Conservation (phyloP, 2,113 vertebrate genomes). For the Myotis yumanensis region DNA sequence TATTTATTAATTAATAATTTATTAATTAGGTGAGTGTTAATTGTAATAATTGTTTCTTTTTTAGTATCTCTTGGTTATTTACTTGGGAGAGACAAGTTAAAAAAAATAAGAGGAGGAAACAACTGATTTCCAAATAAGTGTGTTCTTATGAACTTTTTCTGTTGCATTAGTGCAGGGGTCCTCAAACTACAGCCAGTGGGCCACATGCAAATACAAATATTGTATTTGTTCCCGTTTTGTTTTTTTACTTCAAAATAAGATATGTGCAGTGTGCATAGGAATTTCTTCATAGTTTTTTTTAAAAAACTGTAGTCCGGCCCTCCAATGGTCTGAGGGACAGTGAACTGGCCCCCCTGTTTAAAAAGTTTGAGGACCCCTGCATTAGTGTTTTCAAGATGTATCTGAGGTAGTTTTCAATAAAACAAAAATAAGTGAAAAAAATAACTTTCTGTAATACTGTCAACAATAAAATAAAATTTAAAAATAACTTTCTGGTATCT, state of each 20-base stretch:
- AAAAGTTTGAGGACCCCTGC: no score
- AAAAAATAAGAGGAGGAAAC: neutral
- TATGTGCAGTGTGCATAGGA: no score
- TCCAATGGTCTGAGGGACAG: no score
- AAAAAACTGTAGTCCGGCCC: no score
- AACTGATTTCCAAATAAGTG: neutral
- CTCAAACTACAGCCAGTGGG: no score
- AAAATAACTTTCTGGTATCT: neutral
- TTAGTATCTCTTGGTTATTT: neutral
- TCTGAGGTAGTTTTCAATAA: neutral
- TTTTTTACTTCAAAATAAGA: no score
- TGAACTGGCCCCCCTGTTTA: no score
- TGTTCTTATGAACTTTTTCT: neutral
- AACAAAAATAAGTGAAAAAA: neutral
- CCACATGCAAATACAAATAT: no score
- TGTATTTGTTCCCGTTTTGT: no score
- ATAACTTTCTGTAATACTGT: neutral
- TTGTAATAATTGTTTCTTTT: neutral
- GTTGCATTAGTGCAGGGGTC: neutral
- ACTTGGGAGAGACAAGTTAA: neutral
- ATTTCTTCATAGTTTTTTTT: no score
- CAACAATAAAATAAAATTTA: no score
- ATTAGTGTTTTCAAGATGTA: neutral
- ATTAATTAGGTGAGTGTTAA: neutral
- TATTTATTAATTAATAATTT: neutral